phyloP scores from a whole-genome alignment of 2,888 invertebrate genomes.

The Alviniconcha strummeri region DNA sequence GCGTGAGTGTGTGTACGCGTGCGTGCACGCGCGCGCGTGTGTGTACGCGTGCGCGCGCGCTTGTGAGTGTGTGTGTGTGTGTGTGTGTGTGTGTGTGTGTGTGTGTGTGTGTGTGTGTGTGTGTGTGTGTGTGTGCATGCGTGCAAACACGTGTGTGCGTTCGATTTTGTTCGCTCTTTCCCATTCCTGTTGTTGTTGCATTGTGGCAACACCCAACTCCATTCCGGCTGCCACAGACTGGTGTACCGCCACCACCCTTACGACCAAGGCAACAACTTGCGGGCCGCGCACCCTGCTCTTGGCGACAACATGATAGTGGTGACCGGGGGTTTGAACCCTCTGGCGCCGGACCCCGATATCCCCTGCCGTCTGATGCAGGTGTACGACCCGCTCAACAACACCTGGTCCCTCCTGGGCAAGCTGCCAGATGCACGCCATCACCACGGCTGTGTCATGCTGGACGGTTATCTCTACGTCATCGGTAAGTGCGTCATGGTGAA shows the following conservation, averaged over 20 bases:
- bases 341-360: conserved; percentile 35
- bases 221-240: neutral
- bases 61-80: neutral
- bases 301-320: conserved; percentile 41
- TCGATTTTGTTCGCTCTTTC: neutral
- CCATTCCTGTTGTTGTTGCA: neutral
- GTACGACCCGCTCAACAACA: conserved; percentile 46
- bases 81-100: neutral
- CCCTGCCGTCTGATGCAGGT: conserved; percentile 48
- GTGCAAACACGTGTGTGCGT: neutral
- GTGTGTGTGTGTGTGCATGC: neutral
- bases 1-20: neutral
- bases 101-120: neutral
- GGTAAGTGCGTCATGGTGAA: conserved; percentile 55
- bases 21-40: neutral
- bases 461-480: conserved; percentile 53
- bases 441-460: conserved; percentile 51
- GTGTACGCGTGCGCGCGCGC: neutral
- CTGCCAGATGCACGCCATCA: conserved; percentile 56
- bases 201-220: neutral
- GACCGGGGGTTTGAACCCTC: conserved; percentile 54
- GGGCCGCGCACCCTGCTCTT: too few relatives aligned
- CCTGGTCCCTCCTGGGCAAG: conserved; percentile 48
- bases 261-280: neutral
- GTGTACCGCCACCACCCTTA: conserved; percentile 16